Evolutionary conservation across 1,140 invertebrate genomes (phyloP).

Genomic region (Phymorhynchus buccinoides): DNA sequence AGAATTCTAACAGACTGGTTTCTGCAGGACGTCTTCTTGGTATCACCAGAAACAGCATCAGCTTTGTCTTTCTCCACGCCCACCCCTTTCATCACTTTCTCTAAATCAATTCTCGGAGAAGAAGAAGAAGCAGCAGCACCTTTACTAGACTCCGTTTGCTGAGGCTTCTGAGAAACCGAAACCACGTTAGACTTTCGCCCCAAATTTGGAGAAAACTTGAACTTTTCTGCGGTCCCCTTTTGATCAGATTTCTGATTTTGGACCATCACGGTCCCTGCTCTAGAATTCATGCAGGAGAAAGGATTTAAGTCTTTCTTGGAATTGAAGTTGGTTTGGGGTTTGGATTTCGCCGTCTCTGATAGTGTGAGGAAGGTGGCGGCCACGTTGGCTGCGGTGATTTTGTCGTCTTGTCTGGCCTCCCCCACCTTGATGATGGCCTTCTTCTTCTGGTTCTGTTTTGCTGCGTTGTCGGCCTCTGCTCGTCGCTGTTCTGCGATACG

Average conservation of each 20-base stretch:
- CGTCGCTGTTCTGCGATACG: slow-evolving; percentile 31
- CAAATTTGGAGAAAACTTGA: neutral
- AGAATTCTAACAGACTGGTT: neutral
- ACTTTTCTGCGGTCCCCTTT: neutral
- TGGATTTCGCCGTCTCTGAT: neutral
- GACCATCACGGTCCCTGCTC: neutral
- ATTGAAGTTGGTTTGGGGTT: neutral
- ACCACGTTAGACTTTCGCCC: too few relatives aligned
- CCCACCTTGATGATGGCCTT: slow-evolving; percentile 21
- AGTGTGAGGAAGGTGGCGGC: neutral
- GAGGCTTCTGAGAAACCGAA: too few relatives aligned
- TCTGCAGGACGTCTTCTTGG: neutral
- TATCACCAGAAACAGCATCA: neutral
- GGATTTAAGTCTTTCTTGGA: too few relatives aligned
- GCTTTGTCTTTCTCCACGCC: neutral
- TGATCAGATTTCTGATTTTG: neutral
- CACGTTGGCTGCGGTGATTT: neutral
- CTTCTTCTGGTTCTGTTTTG: neutral
- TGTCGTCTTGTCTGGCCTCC: neutral
- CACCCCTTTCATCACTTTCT: neutral
- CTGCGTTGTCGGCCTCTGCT: neutral
- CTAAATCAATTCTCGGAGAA: too few relatives aligned
- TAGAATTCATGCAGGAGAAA: too few relatives aligned
- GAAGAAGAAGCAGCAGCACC: too few relatives aligned
- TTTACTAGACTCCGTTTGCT: too few relatives aligned